These are phyloP conservation scores for Neuroterus valhalla DNA, from an alignment of 1,140 invertebrate genomes.

Conservation along the genomic window DNA sequence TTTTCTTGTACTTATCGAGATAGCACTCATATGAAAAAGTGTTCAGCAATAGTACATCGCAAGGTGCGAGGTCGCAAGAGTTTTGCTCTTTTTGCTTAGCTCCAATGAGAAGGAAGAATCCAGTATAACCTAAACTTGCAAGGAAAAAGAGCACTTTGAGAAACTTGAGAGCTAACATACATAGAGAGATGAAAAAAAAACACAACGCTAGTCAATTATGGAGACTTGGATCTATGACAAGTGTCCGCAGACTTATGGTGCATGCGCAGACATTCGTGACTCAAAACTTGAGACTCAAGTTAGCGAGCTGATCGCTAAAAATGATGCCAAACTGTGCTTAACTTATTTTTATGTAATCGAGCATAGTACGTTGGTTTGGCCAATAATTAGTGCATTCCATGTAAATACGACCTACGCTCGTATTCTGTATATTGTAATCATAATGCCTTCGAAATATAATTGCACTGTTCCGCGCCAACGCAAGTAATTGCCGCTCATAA, in stretches of 20 bases:
- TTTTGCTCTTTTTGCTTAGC: not conserved
- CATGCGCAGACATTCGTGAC: conserved; percentile 6
- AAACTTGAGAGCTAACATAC: not conserved
- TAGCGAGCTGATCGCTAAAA: not conserved
- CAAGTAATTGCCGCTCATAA: conserved; percentile 56
- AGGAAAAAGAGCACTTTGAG: not conserved
- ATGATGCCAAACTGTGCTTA: conserved; percentile 56
- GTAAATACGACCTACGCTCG: conserved; percentile 59
- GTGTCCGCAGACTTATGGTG: conserved; percentile 10
- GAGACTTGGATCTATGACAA: conserved; percentile 49
- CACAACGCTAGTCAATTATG: conserved; percentile 71
- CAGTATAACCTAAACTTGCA: not conserved
- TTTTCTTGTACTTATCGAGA: conserved; percentile 7
- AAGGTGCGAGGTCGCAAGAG: not conserved
- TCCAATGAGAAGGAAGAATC: not conserved
- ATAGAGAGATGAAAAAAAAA: conserved; percentile 45
- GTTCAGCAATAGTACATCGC: not conserved
- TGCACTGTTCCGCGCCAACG: conserved; percentile 56
- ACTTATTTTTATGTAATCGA: conserved; percentile 57
- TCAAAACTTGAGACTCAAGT: not conserved
- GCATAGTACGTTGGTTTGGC: conserved; percentile 48
- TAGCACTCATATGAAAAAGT: not conserved
- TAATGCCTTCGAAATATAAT: conserved; percentile 41
- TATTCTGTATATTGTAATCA: conserved; percentile 50
- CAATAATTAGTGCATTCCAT: conserved; percentile 46